Conservation (phyloP, 2,113 vertebrate genomes). For the Rhea pennata region DNA sequence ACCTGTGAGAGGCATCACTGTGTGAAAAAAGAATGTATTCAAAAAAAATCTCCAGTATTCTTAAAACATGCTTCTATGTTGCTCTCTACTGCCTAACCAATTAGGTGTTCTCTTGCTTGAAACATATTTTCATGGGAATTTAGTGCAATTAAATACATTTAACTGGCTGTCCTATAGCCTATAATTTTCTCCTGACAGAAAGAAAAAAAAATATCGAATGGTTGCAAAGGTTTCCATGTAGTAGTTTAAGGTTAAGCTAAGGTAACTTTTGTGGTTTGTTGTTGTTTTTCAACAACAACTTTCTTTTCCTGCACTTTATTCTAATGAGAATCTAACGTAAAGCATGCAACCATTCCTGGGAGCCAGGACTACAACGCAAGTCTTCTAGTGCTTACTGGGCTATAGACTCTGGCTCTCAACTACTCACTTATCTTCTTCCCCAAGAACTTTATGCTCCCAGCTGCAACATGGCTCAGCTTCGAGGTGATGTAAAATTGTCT, state of each 20-base stretch:
- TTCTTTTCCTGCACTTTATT: neutral
- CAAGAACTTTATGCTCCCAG: neutral
- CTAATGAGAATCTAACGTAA: neutral
- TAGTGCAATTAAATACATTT: neutral
- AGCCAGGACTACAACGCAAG: neutral
- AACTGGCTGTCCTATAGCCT: neutral
- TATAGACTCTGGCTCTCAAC: neutral
- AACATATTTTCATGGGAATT: neutral
- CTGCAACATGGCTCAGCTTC: neutral
- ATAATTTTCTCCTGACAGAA: neutral
- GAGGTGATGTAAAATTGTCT: neutral
- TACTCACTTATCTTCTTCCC: neutral
- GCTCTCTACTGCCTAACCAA: neutral
- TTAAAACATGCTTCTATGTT: neutral
- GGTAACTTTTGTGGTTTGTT: neutral
- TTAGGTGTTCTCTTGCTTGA: slow-evolving; percentile 1
- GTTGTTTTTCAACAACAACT: neutral
- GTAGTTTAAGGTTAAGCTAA: neutral
- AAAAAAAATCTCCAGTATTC: neutral
- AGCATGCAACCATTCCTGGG: neutral
- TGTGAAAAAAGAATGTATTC: neutral
- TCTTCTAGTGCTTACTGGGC: neutral
- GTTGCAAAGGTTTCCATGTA: neutral
- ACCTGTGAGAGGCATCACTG: neutral
- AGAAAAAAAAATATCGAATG: neutral